Evolutionary conservation across 1,140 invertebrate genomes (phyloP).

Genomic region (Asbolus verrucosus): DNA sequence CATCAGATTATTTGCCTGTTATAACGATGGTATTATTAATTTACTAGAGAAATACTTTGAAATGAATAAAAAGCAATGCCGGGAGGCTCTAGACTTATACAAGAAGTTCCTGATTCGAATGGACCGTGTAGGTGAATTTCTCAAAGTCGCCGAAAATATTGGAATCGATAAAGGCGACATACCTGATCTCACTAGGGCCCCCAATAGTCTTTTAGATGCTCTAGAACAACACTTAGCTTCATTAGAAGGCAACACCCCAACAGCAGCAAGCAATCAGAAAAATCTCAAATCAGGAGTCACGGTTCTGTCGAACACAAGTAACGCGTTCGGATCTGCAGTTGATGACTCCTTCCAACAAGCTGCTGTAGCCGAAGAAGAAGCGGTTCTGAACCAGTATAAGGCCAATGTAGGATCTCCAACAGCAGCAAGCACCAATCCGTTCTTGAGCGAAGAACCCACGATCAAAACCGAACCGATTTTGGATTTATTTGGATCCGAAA

Average conservation of each 20-base stretch:
- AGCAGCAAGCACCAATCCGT: conserved; percentile 83
- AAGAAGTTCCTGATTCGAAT: conserved; percentile 99
- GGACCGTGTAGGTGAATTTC: conserved; percentile 98
- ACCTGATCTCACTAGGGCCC: conserved; percentile 98
- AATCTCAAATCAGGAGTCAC: conserved; percentile 91
- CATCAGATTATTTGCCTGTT: conserved; percentile 98
- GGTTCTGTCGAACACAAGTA: conserved; percentile 88
- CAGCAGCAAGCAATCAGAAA: conserved; percentile 85
- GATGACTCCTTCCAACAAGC: conserved; percentile 89
- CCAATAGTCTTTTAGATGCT: conserved; percentile 97
- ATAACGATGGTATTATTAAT: conserved; percentile 99
- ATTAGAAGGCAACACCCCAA: conserved; percentile 92
- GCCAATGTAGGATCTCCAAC: conserved; percentile 85
- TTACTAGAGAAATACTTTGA: conserved; percentile 99
- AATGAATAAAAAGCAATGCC: conserved; percentile 99
- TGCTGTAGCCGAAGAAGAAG: conserved; percentile 94
- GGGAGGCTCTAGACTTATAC: conserved; percentile 98
- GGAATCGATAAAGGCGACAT: conserved; percentile 99
- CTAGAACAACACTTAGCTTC: conserved; percentile 95
- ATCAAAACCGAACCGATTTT: conserved; percentile 77
- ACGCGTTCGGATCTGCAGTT: conserved; percentile 84
- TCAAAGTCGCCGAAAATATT: conserved; percentile 97
- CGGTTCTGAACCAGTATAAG: conserved; percentile 94
- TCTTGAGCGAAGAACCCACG: conserved; percentile 74
- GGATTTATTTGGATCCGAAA: conserved; percentile 80